Conservation (phyloP, 2,888 invertebrate genomes). For the Anorthoa munda region DNA sequence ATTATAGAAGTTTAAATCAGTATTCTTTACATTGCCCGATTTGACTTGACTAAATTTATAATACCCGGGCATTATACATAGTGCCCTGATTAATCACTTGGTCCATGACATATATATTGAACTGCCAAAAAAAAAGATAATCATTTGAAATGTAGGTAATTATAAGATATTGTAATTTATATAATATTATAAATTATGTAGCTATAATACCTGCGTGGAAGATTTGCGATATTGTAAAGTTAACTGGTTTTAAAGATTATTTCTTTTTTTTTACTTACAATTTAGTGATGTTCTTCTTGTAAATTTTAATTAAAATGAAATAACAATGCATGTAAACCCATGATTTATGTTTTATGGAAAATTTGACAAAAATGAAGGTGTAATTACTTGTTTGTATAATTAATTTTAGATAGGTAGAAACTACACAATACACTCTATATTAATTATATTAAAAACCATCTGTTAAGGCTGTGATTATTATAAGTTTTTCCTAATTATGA, state of each 20-base stretch:
- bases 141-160: neutral
- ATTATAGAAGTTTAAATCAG: no score
- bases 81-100: no score
- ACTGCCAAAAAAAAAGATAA: neutral
- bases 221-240: neutral
- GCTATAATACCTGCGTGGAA: neutral
- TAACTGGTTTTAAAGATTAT: neutral
- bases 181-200: neutral
- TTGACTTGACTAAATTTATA: no score
- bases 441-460: neutral
- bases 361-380: neutral
- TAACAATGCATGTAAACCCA: neutral
- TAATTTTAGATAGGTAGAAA: no score
- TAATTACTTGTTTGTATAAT: neutral
- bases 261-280: neutral
- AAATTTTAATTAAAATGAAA: slow-evolving; percentile 17
- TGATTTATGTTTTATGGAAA: neutral
- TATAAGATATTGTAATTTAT: neutral
- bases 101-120: no score
- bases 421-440: no score
- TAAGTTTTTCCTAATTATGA: slow-evolving; percentile 2
- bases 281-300: neutral
- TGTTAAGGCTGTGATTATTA: slow-evolving; percentile 38
- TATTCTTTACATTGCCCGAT: no score
- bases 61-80: no score